Conservation (phyloP, 2,113 vertebrate species). For the Phalacrocorax carbo region DNA sequence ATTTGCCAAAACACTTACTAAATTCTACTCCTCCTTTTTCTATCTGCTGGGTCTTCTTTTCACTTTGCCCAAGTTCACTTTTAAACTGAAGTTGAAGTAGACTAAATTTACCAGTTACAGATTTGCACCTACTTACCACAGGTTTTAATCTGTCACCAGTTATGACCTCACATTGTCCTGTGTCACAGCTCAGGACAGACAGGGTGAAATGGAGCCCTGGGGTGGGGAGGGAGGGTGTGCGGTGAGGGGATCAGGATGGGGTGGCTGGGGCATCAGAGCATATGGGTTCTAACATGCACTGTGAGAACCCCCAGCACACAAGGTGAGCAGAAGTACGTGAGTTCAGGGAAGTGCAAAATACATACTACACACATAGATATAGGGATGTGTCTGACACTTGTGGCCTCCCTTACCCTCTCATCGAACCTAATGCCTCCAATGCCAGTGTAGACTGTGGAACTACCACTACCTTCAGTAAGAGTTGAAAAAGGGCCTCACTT, state of each 20-base stretch:
- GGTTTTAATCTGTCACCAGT: background rate
- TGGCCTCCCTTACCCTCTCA: fast-evolving
- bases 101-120: background rate
- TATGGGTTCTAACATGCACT: background rate
- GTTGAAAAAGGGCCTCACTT: background rate
- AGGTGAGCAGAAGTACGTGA: background rate
- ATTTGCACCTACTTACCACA: background rate
- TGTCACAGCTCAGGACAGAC: background rate
- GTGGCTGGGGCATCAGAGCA: background rate
- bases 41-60: background rate
- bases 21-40: background rate
- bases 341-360: background rate
- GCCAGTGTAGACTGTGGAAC: background rate
- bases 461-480: background rate
- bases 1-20: background rate
- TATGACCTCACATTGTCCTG: background rate
- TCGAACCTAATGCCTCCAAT: background rate
- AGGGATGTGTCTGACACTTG: background rate
- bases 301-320: fast-evolving
- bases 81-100: background rate
- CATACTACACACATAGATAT: fast-evolving
- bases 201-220: background rate
- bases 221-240: fast-evolving
- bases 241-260: background rate
- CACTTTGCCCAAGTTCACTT: background rate